Percentiles rank a stretch among this genome's conserved stretches.
Conservation (phyloP, 2,888 invertebrate genomes). For the Acronicta leporina region DNA sequence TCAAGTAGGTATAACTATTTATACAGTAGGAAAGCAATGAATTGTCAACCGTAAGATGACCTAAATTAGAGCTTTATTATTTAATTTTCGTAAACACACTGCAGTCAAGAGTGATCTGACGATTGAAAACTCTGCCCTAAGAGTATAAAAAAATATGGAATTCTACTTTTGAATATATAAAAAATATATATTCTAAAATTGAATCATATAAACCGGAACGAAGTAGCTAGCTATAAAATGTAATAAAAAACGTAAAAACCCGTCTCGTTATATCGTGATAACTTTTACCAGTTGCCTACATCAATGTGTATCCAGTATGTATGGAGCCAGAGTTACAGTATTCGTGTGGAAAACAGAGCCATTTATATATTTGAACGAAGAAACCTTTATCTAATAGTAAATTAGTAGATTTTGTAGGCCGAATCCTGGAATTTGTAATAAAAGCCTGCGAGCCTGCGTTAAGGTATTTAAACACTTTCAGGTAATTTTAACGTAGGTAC, state of each 20-base stretch:
- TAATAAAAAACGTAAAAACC: neutral
- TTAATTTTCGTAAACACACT: neutral
- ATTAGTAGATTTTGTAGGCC: no score
- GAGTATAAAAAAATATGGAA: no score
- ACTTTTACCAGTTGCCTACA: neutral
- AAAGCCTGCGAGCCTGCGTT: no score
- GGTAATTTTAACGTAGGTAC: no score
- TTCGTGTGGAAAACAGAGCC: no score
- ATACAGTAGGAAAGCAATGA: conserved; percentile 6
- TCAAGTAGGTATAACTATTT: conserved; percentile 5
- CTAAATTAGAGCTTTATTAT: neutral
- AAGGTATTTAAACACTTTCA: no score
- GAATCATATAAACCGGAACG: conserved; percentile 12
- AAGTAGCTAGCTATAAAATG: neutral
- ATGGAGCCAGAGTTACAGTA: no score
- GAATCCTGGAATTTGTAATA: no score
- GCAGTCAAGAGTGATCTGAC: no score
- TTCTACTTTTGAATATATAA: conserved; percentile 16
- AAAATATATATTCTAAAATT: conserved; percentile 17
- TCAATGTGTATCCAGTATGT: neutral
- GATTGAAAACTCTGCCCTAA: no score
- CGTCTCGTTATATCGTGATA: neutral
- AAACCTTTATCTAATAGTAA: no score
- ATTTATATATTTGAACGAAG: no score
- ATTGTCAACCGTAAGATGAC: neutral